Base-by-base conservation (phyloP, 1,140 invertebrate species). In the Pseudoatta argentina region DNA sequence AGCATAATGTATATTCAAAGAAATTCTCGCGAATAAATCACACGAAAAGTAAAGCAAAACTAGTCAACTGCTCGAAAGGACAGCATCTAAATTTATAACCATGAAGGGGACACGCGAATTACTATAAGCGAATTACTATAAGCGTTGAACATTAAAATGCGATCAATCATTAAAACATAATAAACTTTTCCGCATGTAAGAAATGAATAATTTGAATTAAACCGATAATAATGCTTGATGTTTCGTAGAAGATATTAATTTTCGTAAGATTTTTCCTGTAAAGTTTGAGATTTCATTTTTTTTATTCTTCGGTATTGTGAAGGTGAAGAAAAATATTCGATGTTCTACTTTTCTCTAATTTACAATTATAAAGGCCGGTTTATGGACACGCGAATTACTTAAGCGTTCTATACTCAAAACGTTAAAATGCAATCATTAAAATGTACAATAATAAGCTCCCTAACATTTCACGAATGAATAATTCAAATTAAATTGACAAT, bases 1-100 rank as follows among this genome's bases (percentile, higher is more conserved):
- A 75, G 66, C 24, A 16, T 34, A 61, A 14, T n/a, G 39, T 73
- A 63, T 73, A 82, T 48, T 61, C n/a, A 73, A 18, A 48, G 24
- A 75, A 75, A 82, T 16, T 82, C 24, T 75, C 3, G 24, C 18
- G 5, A 51, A 61, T 75, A 63, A 83, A 61, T 75, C n/a, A 24
- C 30, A 82, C 3, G 51, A 51, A 61, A 61, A 61, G 16, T 8
- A 6, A 30, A 61, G 18, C 24, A 18, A 75, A 48, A 48, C 39
- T 73, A 59, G 34, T 73, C 69, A 51, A 48, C 16, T 79, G 10
- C 55, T n/a, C 48, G 16, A 57, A 30, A 53, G 8, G 21, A 64
- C 12, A 2, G 2, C 14, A 61, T 16, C 8, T 73, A 75, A 73
- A 75, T 83, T 63, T 75, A 61, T 34, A 61, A 82, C 53, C 21